Conservation (phyloP, 2,888 invertebrate genomes). For the Muschampia plurimacula region DNA sequence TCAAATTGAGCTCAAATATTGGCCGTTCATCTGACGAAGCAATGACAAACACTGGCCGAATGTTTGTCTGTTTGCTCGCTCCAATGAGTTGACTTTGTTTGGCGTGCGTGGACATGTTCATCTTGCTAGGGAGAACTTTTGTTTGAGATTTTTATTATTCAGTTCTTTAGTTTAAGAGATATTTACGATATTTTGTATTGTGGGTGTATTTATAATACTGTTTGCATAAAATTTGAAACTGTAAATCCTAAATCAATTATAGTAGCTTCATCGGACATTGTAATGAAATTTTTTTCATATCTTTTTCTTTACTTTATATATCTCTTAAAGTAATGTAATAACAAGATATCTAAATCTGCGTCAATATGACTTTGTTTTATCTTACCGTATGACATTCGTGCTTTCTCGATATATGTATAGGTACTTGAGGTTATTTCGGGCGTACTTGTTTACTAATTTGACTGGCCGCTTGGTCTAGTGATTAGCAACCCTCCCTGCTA, state of each 20-base stretch:
- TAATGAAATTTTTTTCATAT: neutral
- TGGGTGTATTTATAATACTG: neutral
- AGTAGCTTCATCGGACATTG: neutral
- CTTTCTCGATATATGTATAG: neutral
- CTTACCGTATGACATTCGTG: neutral
- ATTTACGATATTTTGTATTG: neutral
- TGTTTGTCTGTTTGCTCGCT: conserved; percentile 68
- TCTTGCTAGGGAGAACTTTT: neutral
- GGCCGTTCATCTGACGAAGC: conserved; percentile 62
- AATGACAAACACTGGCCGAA: conserved; percentile 65
- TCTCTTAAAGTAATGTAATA: neutral
- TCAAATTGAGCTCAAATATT: conserved; percentile 83
- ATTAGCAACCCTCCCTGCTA: too few relatives aligned
- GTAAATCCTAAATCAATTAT: neutral
- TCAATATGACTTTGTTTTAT: neutral
- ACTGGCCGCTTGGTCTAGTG: neutral
- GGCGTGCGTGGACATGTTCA: neutral
- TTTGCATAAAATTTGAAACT: neutral
- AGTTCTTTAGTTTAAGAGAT: neutral
- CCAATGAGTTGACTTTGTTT: conserved; percentile 35
- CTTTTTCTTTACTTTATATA: neutral
- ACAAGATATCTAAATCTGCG: neutral
- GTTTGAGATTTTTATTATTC: neutral
- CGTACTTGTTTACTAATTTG: neutral
- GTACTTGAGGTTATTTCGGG: neutral